Evolutionary conservation across 2,113 vertebrate species (phyloP).

Genomic region (Monopterus albus): DNA sequence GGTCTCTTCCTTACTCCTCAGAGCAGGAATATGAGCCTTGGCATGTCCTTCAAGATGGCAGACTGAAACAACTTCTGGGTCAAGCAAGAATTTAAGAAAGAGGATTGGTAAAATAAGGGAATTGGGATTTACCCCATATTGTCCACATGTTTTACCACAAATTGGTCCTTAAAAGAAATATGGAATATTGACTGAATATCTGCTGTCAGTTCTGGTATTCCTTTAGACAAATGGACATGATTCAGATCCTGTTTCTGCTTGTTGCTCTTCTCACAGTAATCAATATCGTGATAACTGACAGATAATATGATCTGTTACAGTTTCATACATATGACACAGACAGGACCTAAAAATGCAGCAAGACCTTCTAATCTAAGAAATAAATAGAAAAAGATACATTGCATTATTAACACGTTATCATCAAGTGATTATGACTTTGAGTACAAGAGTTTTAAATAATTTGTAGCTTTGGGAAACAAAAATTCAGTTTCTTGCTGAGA

Average conservation of each 20-base stretch:
- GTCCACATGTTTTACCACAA: not conserved
- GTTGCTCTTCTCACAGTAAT: not conserved
- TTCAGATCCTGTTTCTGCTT: not conserved
- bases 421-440: not conserved
- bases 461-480: not conserved
- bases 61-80: too few relatives aligned
- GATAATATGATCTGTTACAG: too few relatives aligned
- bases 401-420: too few relatives aligned
- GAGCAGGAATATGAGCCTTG: too few relatives aligned
- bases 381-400: not conserved
- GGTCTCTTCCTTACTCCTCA: too few relatives aligned
- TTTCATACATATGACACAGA: not conserved
- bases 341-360: not conserved
- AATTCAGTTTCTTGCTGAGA: not conserved
- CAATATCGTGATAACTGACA: not conserved
- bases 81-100: too few relatives aligned
- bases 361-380: not conserved
- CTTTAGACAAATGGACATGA: too few relatives aligned
- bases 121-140: too few relatives aligned
- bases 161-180: not conserved
- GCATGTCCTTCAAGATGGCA: too few relatives aligned
- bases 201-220: too few relatives aligned
- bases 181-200: not conserved
- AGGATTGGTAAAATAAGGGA: too few relatives aligned
- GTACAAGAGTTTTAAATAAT: not conserved